phyloP scores from a whole-genome alignment of 1,140 invertebrate genomes.

The Drosophila dunni region DNA sequence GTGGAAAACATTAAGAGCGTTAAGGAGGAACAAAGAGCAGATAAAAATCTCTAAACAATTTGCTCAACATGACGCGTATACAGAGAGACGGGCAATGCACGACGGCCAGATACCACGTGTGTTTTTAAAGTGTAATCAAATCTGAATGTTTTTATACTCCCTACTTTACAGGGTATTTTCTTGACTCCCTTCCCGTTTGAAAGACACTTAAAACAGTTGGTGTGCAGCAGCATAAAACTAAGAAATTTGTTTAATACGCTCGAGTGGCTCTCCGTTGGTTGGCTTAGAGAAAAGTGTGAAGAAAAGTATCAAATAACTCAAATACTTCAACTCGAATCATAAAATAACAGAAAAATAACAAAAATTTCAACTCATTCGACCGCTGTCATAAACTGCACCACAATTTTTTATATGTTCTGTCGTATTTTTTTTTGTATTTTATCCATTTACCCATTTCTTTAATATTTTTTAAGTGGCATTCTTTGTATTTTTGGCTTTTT shows the following conservation, averaged over 20 bases:
- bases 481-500: constrained; percentile 26
- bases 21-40: constrained; percentile 35
- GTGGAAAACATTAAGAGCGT: constrained; percentile 75
- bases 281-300: constrained; percentile 71
- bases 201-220: constrained; percentile 55
- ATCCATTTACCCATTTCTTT: neutral
- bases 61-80: constrained; percentile 15
- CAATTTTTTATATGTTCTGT: constrained; percentile 38
- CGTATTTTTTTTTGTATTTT: constrained; percentile 13
- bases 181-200: constrained; percentile 26
- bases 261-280: neutral
- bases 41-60: constrained; percentile 34
- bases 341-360: constrained; percentile 33
- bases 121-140: neutral
- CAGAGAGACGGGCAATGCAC: neutral
- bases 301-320: constrained; percentile 77
- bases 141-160: neutral
- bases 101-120: neutral
- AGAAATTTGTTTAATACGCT: constrained; percentile 52
- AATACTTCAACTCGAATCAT: constrained; percentile 30
- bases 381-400: constrained; percentile 47
- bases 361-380: constrained; percentile 9
- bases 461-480: constrained; percentile 47
- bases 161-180: constrained; percentile 31
- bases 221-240: constrained; percentile 45